Conservation (phyloP, 2,797 vertebrate species). For the Smutsia gigantea region DNA sequence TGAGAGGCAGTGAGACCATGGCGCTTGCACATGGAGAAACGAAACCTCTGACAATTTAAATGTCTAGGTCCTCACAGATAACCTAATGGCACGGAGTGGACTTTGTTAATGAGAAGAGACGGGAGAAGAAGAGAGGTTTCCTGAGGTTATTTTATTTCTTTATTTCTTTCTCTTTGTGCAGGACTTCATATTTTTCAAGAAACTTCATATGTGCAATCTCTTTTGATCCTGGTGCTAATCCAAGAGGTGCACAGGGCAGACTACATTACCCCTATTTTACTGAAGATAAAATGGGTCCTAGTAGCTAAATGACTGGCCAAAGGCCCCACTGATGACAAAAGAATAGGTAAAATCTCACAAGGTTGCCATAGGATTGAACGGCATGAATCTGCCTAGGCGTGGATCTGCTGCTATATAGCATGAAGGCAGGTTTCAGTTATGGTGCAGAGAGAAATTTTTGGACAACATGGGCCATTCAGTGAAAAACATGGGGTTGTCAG, state of each 20-base stretch:
- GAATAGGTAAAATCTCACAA: neutral
- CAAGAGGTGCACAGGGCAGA: neutral
- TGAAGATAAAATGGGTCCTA: neutral
- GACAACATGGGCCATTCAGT: accelerated
- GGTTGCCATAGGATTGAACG: neutral
- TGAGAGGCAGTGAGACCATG: neutral
- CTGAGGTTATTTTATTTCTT: neutral
- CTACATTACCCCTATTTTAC: neutral
- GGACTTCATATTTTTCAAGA: neutral
- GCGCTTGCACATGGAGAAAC: neutral
- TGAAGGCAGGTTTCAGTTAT: accelerated
- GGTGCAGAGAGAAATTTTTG: neutral
- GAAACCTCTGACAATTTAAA: neutral
- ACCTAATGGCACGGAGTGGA: neutral
- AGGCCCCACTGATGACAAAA: neutral
- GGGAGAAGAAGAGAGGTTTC: neutral
- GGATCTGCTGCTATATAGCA: accelerated
- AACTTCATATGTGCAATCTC: neutral
- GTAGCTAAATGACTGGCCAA: neutral
- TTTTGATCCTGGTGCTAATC: neutral
- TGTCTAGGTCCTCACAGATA: neutral
- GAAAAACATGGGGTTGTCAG: neutral
- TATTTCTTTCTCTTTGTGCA: neutral
- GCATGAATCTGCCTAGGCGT: neutral
- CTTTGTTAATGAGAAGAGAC: neutral